Percentiles rank a stretch among this genome's conserved stretches.
Evolutionary conservation across 2,888 invertebrate species (phyloP).

Genomic region (Argyra leucocephala): DNA sequence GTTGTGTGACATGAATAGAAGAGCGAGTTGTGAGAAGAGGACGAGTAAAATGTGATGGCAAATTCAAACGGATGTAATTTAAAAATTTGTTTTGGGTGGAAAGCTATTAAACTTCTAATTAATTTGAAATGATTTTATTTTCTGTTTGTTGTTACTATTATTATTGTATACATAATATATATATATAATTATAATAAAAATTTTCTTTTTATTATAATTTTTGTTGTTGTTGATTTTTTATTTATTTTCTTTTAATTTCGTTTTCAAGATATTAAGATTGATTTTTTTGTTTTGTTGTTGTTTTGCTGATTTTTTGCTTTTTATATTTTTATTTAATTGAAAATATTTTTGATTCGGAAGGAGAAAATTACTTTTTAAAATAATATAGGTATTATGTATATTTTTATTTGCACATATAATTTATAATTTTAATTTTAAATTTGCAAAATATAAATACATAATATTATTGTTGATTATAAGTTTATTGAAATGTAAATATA

Average conservation of each 20-base stretch:
- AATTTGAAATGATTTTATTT: slow-evolving; percentile 1
- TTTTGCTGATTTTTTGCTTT: too few species aligned
- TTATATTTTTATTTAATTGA: too few species aligned
- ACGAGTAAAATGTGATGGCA: neutral
- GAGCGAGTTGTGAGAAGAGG: too few species aligned
- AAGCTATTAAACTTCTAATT: slow-evolving; percentile 6
- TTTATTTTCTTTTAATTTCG: neutral
- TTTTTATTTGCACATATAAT: too few species aligned
- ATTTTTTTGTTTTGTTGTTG: neutral
- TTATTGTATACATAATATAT: neutral
- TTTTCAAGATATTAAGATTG: neutral
- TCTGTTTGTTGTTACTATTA: neutral
- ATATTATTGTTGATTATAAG: too few species aligned
- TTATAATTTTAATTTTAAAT: too few species aligned
- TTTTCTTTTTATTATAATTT: neutral
- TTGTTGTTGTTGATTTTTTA: neutral
- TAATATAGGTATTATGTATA: too few species aligned
- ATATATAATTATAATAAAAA: neutral
- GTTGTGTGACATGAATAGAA: too few species aligned
- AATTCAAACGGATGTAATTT: slow-evolving; percentile 2
- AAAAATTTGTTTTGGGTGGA: neutral
- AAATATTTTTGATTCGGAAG: too few species aligned
- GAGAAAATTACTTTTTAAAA: too few species aligned
- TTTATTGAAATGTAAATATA: too few species aligned
- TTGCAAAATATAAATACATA: too few species aligned